phyloP scores from a whole-genome alignment of 2,113 vertebrate genomes.

The Alectura lathami region DNA sequence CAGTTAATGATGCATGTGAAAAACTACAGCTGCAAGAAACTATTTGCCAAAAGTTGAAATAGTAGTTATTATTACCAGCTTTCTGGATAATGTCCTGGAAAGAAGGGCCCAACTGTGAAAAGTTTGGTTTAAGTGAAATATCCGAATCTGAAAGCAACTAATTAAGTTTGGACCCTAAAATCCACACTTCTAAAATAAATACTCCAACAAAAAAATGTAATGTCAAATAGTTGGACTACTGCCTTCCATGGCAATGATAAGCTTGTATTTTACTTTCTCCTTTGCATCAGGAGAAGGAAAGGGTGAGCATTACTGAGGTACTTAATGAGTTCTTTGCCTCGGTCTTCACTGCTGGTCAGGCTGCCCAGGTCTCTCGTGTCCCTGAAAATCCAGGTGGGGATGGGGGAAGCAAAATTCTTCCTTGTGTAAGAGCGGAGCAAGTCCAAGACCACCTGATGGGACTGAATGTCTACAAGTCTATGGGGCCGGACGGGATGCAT shows the following conservation, averaged over 20 bases:
- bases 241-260: neutral
- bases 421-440: too few species aligned
- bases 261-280: neutral
- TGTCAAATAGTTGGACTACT: neutral
- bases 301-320: too few species aligned
- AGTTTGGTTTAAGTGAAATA: neutral
- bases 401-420: too few species aligned
- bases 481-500: too few species aligned
- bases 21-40: slow-evolving; percentile 51
- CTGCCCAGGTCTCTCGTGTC: too few species aligned
- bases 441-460: too few species aligned
- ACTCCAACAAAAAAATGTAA: neutral
- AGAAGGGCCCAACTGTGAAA: neutral
- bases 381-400: too few species aligned
- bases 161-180: neutral
- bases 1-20: slow-evolving; percentile 35
- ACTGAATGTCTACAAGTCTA: too few species aligned
- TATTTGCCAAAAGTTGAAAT: slow-evolving; percentile 42
- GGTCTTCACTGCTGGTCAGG: too few species aligned
- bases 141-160: neutral
- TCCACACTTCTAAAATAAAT: neutral
- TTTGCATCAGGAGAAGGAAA: neutral
- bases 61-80: slow-evolving; percentile 32
- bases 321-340: too few species aligned
- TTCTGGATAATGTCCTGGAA: slow-evolving; percentile 11